Evolutionary conservation across 2,888 invertebrate species (phyloP).

Genomic region (Trachelus iudaicus): DNA sequence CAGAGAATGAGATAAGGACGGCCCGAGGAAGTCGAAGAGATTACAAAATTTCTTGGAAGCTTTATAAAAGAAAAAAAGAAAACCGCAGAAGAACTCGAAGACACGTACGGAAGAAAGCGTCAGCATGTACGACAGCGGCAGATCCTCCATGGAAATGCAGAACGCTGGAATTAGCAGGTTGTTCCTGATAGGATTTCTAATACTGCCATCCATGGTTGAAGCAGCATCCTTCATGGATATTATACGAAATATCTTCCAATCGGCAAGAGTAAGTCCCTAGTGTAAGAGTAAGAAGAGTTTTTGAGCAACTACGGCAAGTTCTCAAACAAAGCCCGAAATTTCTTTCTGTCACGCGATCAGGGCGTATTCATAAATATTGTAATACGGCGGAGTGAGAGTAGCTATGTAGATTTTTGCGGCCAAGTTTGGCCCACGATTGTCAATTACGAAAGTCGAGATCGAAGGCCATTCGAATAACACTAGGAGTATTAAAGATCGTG

Average conservation of each 20-base stretch:
- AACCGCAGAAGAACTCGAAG: background rate
- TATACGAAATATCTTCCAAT: slow-evolving; percentile 32
- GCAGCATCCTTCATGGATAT: slow-evolving; percentile 34
- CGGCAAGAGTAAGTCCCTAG: slow-evolving; percentile 42
- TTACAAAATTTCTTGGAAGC: background rate
- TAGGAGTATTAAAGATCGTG: background rate
- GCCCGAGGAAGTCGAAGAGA: background rate
- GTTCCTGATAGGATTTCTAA: slow-evolving; percentile 21
- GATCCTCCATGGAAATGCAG: background rate
- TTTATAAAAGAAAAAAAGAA: background rate
- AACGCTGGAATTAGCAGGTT: slow-evolving; percentile 3
- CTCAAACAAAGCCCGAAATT: background rate
- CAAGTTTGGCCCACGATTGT: slow-evolving; percentile 10
- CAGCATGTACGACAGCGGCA: background rate
- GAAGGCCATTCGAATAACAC: background rate
- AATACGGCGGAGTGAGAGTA: slow-evolving; percentile 2
- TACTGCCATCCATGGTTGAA: slow-evolving; percentile 19
- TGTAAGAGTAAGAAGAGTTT: background rate
- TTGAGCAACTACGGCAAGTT: background rate
- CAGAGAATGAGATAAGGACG: background rate
- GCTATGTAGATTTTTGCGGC: slow-evolving; percentile 10
- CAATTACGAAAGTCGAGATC: slow-evolving; percentile 18
- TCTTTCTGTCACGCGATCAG: background rate
- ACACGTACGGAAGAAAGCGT: background rate
- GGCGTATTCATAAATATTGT: slow-evolving; percentile 17